phyloP scores from a whole-genome alignment of 2,797 vertebrate genomes.

The Enteromius viviparus region DNA sequence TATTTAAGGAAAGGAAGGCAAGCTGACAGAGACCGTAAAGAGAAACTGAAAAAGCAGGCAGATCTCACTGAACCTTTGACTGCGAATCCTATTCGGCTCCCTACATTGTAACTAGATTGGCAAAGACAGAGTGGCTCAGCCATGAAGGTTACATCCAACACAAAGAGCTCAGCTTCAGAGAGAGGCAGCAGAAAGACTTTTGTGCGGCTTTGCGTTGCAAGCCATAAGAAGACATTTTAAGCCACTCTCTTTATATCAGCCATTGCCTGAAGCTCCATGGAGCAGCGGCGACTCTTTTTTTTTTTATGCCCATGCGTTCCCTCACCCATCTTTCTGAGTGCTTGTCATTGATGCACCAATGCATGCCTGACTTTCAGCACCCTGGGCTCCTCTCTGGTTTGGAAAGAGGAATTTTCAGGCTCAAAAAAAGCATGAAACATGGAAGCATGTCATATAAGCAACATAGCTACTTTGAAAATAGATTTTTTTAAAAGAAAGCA shows the following conservation, averaged over 20 bases:
- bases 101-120: slow-evolving; percentile 57
- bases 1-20: neutral
- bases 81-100: slow-evolving; percentile 24
- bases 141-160: slow-evolving; percentile 60
- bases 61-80: slow-evolving; percentile 41
- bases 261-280: slow-evolving; percentile 40
- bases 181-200: slow-evolving; percentile 44
- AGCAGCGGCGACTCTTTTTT: slow-evolving; percentile 33
- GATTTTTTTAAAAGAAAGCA: neutral
- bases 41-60: neutral
- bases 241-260: slow-evolving; percentile 45
- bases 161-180: slow-evolving; percentile 51
- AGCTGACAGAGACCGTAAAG: neutral
- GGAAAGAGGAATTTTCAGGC: slow-evolving; percentile 35
- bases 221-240: slow-evolving; percentile 50
- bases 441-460: slow-evolving; percentile 20
- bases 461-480: slow-evolving; percentile 2
- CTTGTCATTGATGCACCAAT: slow-evolving; percentile 43
- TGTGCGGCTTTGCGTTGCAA: slow-evolving; percentile 33
- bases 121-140: slow-evolving; percentile 51
- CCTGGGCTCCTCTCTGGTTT: slow-evolving; percentile 34
- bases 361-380: slow-evolving; percentile 46
- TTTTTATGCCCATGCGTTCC: slow-evolving; percentile 46
- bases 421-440: slow-evolving; percentile 28
- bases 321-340: slow-evolving; percentile 26